Base-by-base conservation (phyloP, 2,113 vertebrate genomes). In the Sorex fumeus region DNA sequence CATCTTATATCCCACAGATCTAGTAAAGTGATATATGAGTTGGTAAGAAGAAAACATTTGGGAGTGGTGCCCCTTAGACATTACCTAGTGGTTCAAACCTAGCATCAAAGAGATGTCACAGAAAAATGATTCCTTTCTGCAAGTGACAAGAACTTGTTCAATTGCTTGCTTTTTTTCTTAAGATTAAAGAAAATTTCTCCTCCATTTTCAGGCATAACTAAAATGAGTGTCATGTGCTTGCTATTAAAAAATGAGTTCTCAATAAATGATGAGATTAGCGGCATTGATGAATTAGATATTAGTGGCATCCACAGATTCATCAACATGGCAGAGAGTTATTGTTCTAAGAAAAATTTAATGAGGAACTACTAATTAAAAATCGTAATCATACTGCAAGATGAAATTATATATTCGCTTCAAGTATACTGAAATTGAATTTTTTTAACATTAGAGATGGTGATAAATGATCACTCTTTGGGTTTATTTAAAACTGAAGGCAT, bases 401-500 rank as follows among this genome's bases (percentile, higher is more conserved):
- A 93, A 91, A 80, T 71, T 36, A 27, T 0, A 66, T 4, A 45
- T 0, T 50, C 86, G n/a, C 12, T 88, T 80, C 79, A 88, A 60
- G 84, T 94, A 60, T 11, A 16, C 6, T 84, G n/a, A 88, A 84
- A 43, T 3, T 88, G 86, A 90, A 66, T 86, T 67, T 28, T 62
- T 72, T 62, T 84, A 47, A 75, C 21, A 82, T 84, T 45, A 53
- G 57, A 77, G 32, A 57, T 62, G 7, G 32, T 34, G 69, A 77
- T 12, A 69, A 94, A 69, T 76, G 16, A n/a, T 53, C 19, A 9
- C 28, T 91, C 16, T 88, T 60, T 8, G 34, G 18, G 12, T 70
- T 6, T 21, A 60, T 60, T 89, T 84, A 89, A 91, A 86, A 82
- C 16, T 47, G 69, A 72, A 76, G 13, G 4, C 15, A 86, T 40